Evolutionary conservation across 2,888 invertebrate species (phyloP), one percentile per base, ranked within the genome.

Genomic region (Epinotia ramella): DNA sequence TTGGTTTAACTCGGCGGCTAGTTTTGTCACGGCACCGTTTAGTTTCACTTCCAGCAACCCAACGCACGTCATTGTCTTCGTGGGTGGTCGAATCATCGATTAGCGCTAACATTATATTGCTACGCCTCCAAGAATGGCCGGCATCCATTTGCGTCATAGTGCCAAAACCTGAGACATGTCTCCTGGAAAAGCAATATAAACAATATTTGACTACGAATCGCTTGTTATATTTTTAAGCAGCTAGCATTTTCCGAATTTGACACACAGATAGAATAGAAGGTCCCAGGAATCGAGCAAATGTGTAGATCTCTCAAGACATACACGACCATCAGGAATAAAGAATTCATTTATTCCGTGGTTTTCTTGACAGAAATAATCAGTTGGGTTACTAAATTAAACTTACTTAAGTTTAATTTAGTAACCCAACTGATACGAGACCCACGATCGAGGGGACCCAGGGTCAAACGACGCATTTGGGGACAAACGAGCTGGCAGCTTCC

Each of bases 71-170:
- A 75, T 40, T 49, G 18, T 66, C 87, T 49, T 82, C 89, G 84
- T 88, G 89, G 87, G 89, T 86, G 89, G 89, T 81, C 88, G 62
- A 24, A 53, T n/a, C 53, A 20, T 77, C 72, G 80, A 81, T 82
- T 77, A 78, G 80, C 76, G 80, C 65, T 76, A 80, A 79, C 76
- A 80, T 81, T 81, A 80, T 81, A 83, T 78, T 79, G 80, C 79
- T 81, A 81, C 80, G 80, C 78, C 79, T 77, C 68, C 82, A 73
- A 82, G 83, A 84, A 86, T 82, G 87, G 88, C 49, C 44, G 59
- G 85, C 81, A 80, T 80, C 78, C 80, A 81, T 83, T 83, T 88
- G 88, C 89, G 90, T 90, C 90, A 89, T 84, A 89, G 85, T 84
- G 77, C 90, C 90, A 84, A 89, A 89, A 84, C 78, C 81, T 79